Percentiles rank a stretch among this genome's conserved stretches.
Conservation (phyloP, 2,888 invertebrate species). For the Drosophila mettleri region DNA sequence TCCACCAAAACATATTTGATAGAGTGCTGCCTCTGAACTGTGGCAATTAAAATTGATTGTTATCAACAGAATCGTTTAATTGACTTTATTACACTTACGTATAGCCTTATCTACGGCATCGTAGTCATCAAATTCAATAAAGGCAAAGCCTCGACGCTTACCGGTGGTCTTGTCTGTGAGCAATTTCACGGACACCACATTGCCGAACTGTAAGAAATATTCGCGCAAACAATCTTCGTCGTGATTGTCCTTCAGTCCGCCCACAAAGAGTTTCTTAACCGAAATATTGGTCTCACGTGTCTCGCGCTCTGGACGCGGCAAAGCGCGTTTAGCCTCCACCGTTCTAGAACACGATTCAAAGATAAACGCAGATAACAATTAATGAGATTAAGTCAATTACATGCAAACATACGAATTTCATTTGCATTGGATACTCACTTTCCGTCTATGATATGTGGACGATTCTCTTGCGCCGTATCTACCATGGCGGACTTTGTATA, state of each 20-base stretch:
- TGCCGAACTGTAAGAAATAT: constrained; percentile 93
- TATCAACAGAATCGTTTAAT: not conserved
- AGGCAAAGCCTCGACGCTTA: constrained; percentile 97
- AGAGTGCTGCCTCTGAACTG: constrained; percentile 92
- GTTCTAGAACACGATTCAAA: constrained; percentile 85
- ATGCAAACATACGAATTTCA: not conserved
- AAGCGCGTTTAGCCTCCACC: constrained; percentile 98
- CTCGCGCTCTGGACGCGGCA: constrained; percentile 95
- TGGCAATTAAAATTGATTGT: constrained; percentile 34
- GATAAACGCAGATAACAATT: not conserved
- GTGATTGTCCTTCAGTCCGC: constrained; percentile 96
- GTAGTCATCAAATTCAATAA: constrained; percentile 98
- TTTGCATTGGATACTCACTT: constrained; percentile 83
- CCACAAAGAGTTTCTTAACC: constrained; percentile 97
- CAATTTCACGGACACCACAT: constrained; percentile 92
- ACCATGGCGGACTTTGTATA: constrained; percentile 97
- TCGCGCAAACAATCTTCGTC: constrained; percentile 94
- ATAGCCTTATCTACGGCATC: constrained; percentile 98
- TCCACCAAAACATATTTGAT: constrained; percentile 94
- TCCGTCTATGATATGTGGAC: constrained; percentile 97
- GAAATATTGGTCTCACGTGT: constrained; percentile 96
- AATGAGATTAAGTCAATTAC: not conserved
- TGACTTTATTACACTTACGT: constrained; percentile 88
- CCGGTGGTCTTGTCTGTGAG: constrained; percentile 96
- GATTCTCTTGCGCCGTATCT: constrained; percentile 95